These are phyloP conservation scores for Trichomycterus rosablanca DNA, from an alignment of 2,113 vertebrate species.

Conservation along the genomic window DNA sequence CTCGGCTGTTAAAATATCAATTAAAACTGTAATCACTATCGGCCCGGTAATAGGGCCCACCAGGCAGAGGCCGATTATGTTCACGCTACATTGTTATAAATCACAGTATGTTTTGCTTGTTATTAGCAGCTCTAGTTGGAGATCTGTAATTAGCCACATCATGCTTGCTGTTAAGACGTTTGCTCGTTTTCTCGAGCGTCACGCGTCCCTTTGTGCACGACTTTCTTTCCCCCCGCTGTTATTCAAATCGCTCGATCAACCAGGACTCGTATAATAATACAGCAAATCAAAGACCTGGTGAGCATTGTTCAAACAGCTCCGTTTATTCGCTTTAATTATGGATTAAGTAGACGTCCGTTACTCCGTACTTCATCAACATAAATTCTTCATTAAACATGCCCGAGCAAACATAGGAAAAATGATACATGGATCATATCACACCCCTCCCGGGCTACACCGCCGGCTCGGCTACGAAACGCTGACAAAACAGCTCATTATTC, in stretches of 20 bases:
- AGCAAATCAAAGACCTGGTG: slow-evolving; percentile 42
- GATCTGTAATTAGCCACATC: too few species aligned
- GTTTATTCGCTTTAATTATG: slow-evolving; percentile 58
- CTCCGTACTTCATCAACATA: slow-evolving; percentile 52
- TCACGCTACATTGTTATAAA: too few species aligned
- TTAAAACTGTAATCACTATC: too few species aligned
- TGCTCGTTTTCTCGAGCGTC: too few species aligned
- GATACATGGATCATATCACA: slow-evolving; percentile 37
- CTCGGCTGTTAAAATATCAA: too few species aligned
- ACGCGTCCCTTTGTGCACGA: too few species aligned
- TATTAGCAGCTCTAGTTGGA: too few species aligned
- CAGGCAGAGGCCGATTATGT: too few species aligned
- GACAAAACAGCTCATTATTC: slow-evolving; percentile 28
- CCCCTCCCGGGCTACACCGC: not conserved
- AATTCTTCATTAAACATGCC: slow-evolving; percentile 53
- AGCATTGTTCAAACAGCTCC: slow-evolving; percentile 44
- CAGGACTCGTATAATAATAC: not conserved
- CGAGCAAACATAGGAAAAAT: slow-evolving; percentile 48
- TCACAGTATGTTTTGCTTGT: too few species aligned
- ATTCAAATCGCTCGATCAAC: not conserved
- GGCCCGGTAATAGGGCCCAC: too few species aligned
- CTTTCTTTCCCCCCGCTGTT: too few species aligned
- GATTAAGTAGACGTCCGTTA: slow-evolving; percentile 47
- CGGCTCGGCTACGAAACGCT: not conserved
- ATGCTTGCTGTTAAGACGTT: too few species aligned